A percentile compares a stretch with the other conserved stretches of the same genome.
Evolutionary conservation across 1,140 invertebrate genomes (phyloP).

Genomic region (Chrysoperla carnea): DNA sequence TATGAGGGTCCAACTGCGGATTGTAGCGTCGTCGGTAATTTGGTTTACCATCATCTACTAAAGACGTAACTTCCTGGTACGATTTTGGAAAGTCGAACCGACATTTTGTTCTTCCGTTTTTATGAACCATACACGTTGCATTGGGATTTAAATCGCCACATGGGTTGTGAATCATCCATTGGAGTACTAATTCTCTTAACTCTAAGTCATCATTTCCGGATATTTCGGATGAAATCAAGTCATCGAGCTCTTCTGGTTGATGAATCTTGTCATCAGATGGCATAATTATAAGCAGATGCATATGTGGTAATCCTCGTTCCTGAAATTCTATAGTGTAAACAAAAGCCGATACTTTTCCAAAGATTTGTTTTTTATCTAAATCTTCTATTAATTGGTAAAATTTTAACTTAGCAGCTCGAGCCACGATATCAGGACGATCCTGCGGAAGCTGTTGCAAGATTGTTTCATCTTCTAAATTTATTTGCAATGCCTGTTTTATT

Average conservation of each 20-base stretch:
- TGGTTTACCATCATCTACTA: not conserved
- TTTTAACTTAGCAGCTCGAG: too few species aligned
- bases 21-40: not conserved
- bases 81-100: constrained; percentile 3
- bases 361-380: constrained; percentile 10
- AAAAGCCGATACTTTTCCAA: constrained; percentile 16
- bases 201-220: constrained; percentile 15
- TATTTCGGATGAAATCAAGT: constrained; percentile 21
- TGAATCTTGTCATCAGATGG: constrained; percentile 7
- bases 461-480: not conserved
- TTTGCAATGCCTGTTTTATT: constrained; percentile 8
- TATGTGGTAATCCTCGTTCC: constrained; percentile 5
- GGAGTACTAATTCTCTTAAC: constrained; percentile 1
- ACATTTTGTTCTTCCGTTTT: not conserved
- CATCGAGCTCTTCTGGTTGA: constrained; percentile 5
- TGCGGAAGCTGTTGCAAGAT: constrained; percentile 11
- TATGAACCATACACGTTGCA: constrained; percentile 3
- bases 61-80: constrained; percentile 1
- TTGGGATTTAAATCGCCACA: constrained; percentile 2
- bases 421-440: constrained; percentile 12
- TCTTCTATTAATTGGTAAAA: constrained; percentile 10
- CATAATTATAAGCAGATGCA: constrained; percentile 9
- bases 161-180: constrained; percentile 20
- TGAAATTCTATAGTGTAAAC: not conserved
- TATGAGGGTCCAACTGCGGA: too few species aligned